These are phyloP conservation scores for Chiloscyllium plagiosum DNA, from an alignment of 2,113 vertebrate genomes.

Conservation along the genomic window DNA sequence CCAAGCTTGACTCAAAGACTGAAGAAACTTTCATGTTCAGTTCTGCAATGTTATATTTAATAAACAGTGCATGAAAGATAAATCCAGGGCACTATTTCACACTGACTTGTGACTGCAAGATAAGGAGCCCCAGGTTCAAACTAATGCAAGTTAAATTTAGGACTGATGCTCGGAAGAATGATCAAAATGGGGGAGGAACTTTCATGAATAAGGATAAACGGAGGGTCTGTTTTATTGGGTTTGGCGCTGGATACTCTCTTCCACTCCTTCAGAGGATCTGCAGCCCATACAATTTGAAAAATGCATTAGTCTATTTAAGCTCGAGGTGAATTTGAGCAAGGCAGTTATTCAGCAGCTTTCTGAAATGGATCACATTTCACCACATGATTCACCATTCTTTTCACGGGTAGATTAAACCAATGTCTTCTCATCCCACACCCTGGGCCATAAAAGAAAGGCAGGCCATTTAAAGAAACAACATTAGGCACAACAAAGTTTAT, in stretches of 20 bases:
- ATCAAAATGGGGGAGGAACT: neutral
- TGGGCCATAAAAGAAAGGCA: neutral
- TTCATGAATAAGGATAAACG: neutral
- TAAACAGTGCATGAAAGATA: neutral
- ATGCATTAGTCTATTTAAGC: neutral
- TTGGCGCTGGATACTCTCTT: neutral
- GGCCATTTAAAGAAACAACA: neutral
- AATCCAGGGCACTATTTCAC: neutral
- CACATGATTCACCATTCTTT: neutral
- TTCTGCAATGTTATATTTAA: neutral
- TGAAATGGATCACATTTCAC: neutral
- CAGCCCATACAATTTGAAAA: neutral
- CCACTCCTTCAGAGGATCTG: neutral
- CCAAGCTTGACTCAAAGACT: neutral
- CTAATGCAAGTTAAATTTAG: neutral
- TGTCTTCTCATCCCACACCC: neutral
- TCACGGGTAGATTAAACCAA: neutral
- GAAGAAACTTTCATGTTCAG: neutral
- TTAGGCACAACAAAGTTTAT: neutral
- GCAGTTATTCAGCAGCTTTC: neutral
- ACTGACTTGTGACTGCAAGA: neutral
- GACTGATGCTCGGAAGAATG: neutral
- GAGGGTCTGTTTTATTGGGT: neutral
- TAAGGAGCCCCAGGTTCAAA: neutral
- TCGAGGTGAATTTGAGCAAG: neutral